Evolutionary conservation across 2,888 invertebrate species (phyloP).

Genomic region (Plebejus argus): DNA sequence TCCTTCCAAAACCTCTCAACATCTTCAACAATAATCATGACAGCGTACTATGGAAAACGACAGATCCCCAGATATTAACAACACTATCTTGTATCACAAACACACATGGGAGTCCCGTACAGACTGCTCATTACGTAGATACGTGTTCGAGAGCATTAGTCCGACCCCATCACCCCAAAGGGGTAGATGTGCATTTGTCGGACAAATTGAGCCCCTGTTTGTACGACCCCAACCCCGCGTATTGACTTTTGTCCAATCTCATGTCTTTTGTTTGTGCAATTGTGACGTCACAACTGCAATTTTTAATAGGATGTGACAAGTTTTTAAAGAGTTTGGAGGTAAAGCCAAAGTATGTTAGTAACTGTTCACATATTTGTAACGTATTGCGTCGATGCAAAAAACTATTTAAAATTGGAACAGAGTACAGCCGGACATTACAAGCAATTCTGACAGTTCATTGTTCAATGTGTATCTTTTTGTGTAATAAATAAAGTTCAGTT

Average conservation of each 20-base stretch:
- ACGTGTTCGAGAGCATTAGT: constrained; percentile 32
- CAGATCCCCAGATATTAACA: not conserved
- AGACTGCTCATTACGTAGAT: constrained; percentile 23
- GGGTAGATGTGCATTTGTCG: constrained; percentile 65
- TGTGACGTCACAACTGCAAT: not conserved
- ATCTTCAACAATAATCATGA: not conserved
- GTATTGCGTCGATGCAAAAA: no score
- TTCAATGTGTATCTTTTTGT: no score
- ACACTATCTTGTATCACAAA: constrained; percentile 1
- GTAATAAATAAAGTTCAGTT: no score
- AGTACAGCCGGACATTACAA: no score
- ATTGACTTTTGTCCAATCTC: constrained; percentile 38
- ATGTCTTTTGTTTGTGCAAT: constrained; percentile 24
- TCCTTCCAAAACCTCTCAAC: no score
- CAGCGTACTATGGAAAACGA: not conserved
- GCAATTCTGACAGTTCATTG: no score
- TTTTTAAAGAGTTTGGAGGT: no score
- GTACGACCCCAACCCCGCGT: constrained; percentile 71
- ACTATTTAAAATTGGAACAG: no score
- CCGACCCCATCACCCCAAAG: constrained; percentile 39
- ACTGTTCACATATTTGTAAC: no score
- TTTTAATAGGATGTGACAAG: not conserved
- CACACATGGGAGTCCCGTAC: not conserved
- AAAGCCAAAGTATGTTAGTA: no score
- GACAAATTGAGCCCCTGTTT: constrained; percentile 78